These are phyloP conservation scores for Drosophila kambysellisi DNA, from an alignment of 2,888 invertebrate species.

Conservation along the genomic window DNA sequence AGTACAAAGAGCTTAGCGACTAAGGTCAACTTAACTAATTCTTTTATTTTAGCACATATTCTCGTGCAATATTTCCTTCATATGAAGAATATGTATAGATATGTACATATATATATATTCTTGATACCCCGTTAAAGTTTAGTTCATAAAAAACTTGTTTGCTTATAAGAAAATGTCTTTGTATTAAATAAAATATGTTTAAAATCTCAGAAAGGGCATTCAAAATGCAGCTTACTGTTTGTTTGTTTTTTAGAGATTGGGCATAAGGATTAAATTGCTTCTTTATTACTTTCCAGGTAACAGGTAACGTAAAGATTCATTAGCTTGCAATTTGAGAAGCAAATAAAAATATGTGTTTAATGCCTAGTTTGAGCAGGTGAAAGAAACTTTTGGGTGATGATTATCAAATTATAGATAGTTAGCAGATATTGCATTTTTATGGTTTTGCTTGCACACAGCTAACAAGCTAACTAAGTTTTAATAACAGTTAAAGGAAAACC, in stretches of 20 bases:
- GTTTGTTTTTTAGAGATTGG: not conserved
- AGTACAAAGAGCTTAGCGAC: not conserved
- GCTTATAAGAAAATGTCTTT: not conserved
- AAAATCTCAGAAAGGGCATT: not conserved
- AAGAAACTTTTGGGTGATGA: not conserved
- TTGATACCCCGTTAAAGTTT: not conserved
- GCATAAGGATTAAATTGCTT: not conserved
- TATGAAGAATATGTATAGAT: not conserved
- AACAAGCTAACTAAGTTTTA: not conserved
- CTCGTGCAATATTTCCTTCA: not conserved
- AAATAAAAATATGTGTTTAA: not conserved
- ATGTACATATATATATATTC: not conserved
- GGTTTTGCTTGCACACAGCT: not conserved
- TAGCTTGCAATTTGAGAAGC: not conserved
- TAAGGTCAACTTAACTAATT: not conserved
- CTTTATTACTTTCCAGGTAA: not conserved
- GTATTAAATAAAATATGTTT: not conserved
- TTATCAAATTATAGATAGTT: not conserved
- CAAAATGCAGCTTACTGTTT: not conserved
- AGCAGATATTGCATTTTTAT: not conserved
- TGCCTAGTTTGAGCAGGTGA: not conserved
- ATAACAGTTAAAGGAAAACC: not conserved
- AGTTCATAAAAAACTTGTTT: not conserved
- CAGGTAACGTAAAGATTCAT: not conserved
- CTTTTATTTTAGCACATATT: not conserved